Evolutionary conservation across 2,797 vertebrate genomes (phyloP), one percentile per base, ranked within the genome.

Genomic region (Gorsachius magnificus): DNA sequence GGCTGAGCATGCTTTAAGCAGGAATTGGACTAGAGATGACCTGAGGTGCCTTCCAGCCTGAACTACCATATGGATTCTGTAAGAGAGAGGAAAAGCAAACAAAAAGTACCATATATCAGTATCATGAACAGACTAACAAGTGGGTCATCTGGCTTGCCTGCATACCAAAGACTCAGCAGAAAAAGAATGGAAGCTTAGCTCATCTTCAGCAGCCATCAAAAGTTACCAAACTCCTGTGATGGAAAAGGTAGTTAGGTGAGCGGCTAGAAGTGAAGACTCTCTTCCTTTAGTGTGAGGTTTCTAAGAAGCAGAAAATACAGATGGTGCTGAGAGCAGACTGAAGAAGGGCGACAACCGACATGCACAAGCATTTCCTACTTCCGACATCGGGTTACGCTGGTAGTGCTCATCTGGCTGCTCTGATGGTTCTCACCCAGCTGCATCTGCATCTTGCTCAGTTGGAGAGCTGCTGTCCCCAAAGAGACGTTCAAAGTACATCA

Each of bases 131-230:
- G 45, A 61, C 36, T 53, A 65, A 20, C 10, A 54, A 36, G 21
- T 22, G 43, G 22, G 13, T 72, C 14, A 38, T 70, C 26, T 70
- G 64, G 9, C 20, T 87, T 80, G 35, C n/a, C 17, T 41, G 19
- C 1, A 0, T 75, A 33, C 38, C 6, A 1, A n/a, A 54, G 33
- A 53, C 29, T 83, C 1, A 0, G 35, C 25, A 85, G 68, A 29
- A 89, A 48, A 65, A 16, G 1, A 43, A 16, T 16, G 18, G 82
- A 91, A 83, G 10, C 13, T 79, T 31, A 50, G 13, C 13, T 69
- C 11, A 21, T 54, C 29, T 51, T 80, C 60, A 74, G 60, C 83
- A 87, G 16, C 51, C 4, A 2, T 70, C 29, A 38, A 15, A 86
- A 80, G 8, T 16, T 69, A n/a, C n/a, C 38, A 25, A 12, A 43